Percentiles rank a stretch among this genome's conserved stretches.
These are phyloP conservation scores for Rhynchophorus ferrugineus DNA, from an alignment of 1,140 invertebrate genomes.

Conservation along the genomic window DNA sequence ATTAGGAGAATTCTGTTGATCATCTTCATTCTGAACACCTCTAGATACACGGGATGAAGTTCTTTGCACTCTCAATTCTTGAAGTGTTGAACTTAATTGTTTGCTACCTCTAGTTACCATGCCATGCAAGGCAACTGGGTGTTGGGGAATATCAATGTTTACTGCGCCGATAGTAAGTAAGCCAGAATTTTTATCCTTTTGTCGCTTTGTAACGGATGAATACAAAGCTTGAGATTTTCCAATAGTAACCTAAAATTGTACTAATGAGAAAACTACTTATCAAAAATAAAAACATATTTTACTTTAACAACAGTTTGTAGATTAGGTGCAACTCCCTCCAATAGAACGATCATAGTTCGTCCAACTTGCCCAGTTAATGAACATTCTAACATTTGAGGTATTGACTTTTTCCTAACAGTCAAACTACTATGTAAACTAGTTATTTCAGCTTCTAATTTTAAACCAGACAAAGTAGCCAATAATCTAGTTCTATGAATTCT, in stretches of 20 bases:
- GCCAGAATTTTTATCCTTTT: slow-evolving; percentile 81
- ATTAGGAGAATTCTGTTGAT: slow-evolving; percentile 47
- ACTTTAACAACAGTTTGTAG: slow-evolving; percentile 93
- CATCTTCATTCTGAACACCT: slow-evolving; percentile 48
- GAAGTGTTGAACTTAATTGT: slow-evolving; percentile 84
- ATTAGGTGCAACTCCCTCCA: slow-evolving; percentile 82
- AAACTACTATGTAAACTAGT: slow-evolving; percentile 72
- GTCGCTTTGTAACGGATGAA: slow-evolving; percentile 67
- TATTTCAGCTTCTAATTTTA: slow-evolving; percentile 87
- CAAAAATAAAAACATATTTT: slow-evolving; percentile 44
- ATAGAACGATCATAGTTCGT: slow-evolving; percentile 82
- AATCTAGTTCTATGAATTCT: slow-evolving; percentile 82
- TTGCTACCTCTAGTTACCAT: slow-evolving; percentile 92
- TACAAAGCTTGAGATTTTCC: slow-evolving; percentile 83
- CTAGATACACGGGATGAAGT: slow-evolving; percentile 66
- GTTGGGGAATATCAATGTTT: slow-evolving; percentile 91
- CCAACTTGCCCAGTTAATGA: slow-evolving; percentile 86
- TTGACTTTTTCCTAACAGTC: slow-evolving; percentile 67
- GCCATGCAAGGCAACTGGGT: slow-evolving; percentile 90
- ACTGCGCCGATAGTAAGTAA: slow-evolving; percentile 82
- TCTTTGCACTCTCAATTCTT: slow-evolving; percentile 72
- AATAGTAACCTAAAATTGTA: slow-evolving; percentile 17
- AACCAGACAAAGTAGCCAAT: slow-evolving; percentile 82
- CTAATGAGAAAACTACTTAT: too few species aligned
- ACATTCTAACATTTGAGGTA: slow-evolving; percentile 66